Evolutionary conservation across 1,140 invertebrate species (phyloP).

Genomic region (Neodiprion virginianus): DNA sequence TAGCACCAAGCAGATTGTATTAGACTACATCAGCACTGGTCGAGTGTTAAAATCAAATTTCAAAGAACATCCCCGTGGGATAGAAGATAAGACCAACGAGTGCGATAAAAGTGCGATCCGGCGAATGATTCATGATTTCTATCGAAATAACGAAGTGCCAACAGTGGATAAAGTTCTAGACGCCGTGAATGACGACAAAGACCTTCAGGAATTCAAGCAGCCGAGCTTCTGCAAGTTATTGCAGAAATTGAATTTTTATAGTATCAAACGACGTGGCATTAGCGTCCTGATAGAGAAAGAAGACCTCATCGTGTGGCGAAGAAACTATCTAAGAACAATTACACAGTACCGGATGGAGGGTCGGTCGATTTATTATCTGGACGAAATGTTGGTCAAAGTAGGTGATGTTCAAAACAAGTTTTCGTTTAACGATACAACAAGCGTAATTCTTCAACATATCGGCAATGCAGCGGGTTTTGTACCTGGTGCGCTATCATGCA

Average conservation of each 20-base stretch:
- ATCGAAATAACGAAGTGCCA: background rate
- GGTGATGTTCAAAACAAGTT: slow-evolving; percentile 12
- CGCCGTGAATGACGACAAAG: background rate
- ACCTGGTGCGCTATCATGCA: background rate
- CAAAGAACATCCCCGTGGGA: background rate
- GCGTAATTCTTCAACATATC: background rate
- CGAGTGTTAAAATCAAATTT: background rate
- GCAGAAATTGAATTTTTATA: slow-evolving; percentile 6
- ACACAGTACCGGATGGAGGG: slow-evolving; percentile 7
- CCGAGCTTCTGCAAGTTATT: slow-evolving; percentile 15
- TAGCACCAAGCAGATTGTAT: background rate
- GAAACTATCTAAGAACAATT: slow-evolving; percentile 13
- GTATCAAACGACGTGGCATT: background rate
- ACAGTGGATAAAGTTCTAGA: background rate
- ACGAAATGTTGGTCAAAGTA: slow-evolving; percentile 16
- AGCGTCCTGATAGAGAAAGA: slow-evolving; percentile 9
- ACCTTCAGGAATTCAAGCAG: slow-evolving; percentile 12
- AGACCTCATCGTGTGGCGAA: background rate
- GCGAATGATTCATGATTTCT: background rate
- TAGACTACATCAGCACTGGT: background rate
- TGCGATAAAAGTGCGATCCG: background rate
- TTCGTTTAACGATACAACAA: background rate
- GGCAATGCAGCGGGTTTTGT: background rate
- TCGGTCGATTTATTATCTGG: slow-evolving; percentile 12
- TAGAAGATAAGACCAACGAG: background rate